Evolutionary conservation across 2,888 invertebrate genomes (phyloP).

Genomic region (Adela reaumurella): DNA sequence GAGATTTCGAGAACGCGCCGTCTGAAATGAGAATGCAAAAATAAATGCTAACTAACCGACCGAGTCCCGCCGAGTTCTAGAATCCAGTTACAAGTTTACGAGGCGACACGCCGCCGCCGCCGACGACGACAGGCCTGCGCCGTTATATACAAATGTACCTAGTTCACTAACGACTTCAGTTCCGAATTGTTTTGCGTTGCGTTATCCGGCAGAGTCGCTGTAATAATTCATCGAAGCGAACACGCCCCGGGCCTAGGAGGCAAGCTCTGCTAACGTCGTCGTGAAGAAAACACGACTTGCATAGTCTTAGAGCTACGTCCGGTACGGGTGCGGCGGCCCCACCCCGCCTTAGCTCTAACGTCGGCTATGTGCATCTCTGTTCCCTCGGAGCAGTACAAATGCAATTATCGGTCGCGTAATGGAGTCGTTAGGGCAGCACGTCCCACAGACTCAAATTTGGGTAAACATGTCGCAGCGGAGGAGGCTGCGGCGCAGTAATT

Average conservation of each 20-base stretch:
- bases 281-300: neutral
- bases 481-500: constrained; percentile 29
- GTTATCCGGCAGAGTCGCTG: constrained; percentile 52
- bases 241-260: constrained; percentile 34
- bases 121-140: no score
- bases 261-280: neutral
- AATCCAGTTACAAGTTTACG: no score
- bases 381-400: constrained; percentile 20
- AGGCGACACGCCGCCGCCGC: no score
- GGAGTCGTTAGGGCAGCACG: constrained; percentile 36
- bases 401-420: constrained; percentile 48
- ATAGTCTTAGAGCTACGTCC: no score
- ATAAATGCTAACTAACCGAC: no score
- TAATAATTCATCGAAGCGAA: constrained; percentile 51
- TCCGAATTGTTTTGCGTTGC: constrained; percentile 46
- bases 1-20: no score
- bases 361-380: no score
- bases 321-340: neutral
- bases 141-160: neutral
- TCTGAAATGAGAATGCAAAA: no score
- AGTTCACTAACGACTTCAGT: neutral
- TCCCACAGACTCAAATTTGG: constrained; percentile 40
- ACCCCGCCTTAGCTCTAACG: neutral
- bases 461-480: constrained; percentile 40
- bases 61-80: no score